Conservation (phyloP, 2,113 vertebrate species). For the Prionailurus bengalensis region DNA sequence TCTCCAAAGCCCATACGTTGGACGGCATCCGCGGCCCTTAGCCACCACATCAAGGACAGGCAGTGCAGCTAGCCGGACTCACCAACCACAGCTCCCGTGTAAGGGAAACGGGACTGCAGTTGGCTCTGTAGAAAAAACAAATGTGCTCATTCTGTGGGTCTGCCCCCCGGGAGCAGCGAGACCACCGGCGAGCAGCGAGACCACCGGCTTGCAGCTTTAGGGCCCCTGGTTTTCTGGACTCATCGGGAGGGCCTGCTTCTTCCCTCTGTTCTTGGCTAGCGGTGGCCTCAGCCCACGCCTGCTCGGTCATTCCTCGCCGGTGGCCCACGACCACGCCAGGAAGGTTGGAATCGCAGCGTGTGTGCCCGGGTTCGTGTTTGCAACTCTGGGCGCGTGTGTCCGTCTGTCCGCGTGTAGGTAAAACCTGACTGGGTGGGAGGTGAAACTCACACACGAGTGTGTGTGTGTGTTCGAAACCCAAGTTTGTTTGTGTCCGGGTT, state of each 20-base stretch:
- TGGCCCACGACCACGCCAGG: fast-evolving
- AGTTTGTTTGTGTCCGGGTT: neutral
- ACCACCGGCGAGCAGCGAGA: neutral
- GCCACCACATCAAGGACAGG: fast-evolving
- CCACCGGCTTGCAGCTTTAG: too few species aligned
- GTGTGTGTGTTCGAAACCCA: neutral
- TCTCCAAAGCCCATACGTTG: neutral
- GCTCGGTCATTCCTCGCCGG: neutral
- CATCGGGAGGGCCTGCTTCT: fast-evolving
- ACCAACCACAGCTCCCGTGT: neutral
- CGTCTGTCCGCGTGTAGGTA: neutral
- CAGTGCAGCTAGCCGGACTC: neutral
- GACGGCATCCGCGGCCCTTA: neutral
- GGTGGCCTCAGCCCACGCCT: neutral
- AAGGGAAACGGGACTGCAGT: too few species aligned
- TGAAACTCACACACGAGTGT: neutral
- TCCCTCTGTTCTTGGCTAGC: neutral
- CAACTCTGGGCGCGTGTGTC: neutral
- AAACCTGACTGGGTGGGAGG: neutral
- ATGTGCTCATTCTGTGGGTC: neutral
- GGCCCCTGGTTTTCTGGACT: fast-evolving
- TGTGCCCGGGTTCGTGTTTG: neutral
- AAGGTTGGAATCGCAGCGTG: neutral
- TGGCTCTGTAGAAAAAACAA: neutral
- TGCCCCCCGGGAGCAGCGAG: neutral